Conservation (phyloP, 2,113 vertebrate species). For the Hyla sarda region DNA sequence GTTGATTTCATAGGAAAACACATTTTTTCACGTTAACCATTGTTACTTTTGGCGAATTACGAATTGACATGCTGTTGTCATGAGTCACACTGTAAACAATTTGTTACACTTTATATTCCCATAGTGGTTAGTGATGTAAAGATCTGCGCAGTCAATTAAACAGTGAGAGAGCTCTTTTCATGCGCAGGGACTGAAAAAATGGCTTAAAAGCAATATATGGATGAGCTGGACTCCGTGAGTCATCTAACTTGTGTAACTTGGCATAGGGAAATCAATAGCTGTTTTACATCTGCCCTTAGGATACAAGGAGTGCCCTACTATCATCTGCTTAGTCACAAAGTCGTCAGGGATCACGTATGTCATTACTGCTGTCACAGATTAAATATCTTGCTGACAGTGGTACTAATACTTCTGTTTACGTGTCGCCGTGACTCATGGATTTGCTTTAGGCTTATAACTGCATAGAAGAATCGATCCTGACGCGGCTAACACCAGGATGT, state of each 20-base stretch:
- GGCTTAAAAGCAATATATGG: background rate
- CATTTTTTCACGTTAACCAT: background rate
- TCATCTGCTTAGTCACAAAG: constrained; percentile 42
- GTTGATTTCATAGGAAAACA: background rate
- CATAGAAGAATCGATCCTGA: background rate
- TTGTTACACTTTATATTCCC: background rate
- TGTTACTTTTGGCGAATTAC: background rate
- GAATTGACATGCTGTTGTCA: background rate
- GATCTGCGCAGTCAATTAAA: background rate
- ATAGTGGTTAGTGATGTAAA: background rate
- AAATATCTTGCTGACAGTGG: constrained; percentile 28
- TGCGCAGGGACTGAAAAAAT: background rate
- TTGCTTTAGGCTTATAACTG: background rate
- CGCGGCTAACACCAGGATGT: no score
- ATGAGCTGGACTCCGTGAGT: background rate
- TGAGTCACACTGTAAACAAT: constrained; percentile 12
- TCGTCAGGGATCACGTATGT: constrained; percentile 11
- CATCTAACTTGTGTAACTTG: constrained; percentile 23
- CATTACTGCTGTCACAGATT: background rate
- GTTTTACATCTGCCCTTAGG: constrained; percentile 40
- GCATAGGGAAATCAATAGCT: background rate
- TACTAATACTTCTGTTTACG: background rate
- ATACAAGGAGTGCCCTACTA: constrained; percentile 47
- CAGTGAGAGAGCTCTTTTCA: background rate
- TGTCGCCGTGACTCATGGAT: constrained; percentile 13